A percentile compares a stretch with the other conserved stretches of the same genome.
These are phyloP conservation scores for Bombyx huttoni DNA, from an alignment of 2,888 invertebrate species.

Conservation along the genomic window DNA sequence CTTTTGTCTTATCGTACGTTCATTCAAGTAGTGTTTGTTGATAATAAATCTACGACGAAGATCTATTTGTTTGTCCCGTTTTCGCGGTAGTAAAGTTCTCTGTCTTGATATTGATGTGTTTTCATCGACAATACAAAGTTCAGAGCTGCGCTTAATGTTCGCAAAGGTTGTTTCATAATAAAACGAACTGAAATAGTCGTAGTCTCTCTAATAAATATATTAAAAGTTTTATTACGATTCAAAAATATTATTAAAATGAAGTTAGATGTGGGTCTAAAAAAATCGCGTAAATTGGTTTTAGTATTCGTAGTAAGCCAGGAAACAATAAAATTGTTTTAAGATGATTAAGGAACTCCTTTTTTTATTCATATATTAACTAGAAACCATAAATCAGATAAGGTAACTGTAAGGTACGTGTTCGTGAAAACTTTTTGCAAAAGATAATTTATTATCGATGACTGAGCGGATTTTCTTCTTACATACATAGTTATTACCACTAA, in stretches of 20 bases:
- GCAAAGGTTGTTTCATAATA: neutral
- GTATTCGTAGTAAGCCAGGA: neutral
- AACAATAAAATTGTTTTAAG: neutral
- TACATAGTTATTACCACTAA: no score
- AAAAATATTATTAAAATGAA: neutral
- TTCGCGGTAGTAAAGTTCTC: neutral
- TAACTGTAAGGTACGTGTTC: no score
- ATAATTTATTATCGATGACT: no score
- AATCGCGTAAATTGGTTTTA: neutral
- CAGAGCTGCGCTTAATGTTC: neutral
- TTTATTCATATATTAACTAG: no score
- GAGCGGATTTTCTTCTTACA: no score
- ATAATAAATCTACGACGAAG: neutral
- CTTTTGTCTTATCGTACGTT: neutral
- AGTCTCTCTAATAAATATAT: neutral
- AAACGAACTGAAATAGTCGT: neutral
- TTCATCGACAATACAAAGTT: neutral
- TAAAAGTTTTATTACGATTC: neutral
- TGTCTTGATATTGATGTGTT: neutral
- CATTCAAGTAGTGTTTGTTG: neutral
- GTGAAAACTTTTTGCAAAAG: no score
- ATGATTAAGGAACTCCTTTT: neutral
- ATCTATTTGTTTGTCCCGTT: neutral
- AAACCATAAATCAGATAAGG: no score
- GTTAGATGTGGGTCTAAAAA: neutral